A percentile compares a stretch with the other conserved stretches of the same genome.
Evolutionary conservation across 92 coral and sea anemone species (phyloP).

Genomic region (Zoanthus sansibaricus): DNA sequence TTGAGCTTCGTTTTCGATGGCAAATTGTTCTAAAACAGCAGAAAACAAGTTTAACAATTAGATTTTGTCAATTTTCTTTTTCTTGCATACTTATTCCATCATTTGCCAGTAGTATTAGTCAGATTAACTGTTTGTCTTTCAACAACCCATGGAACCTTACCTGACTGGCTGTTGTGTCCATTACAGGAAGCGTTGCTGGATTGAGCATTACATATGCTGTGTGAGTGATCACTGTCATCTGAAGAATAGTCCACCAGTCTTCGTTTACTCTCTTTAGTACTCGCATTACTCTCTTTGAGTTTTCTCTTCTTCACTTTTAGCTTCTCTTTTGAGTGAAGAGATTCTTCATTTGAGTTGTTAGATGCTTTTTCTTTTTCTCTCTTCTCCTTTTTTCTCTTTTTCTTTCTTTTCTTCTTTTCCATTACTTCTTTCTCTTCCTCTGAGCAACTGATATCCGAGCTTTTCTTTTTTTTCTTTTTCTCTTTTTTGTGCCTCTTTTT

Average conservation of each 20-base stretch:
- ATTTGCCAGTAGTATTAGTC: too few species aligned
- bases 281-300: slow-evolving; percentile 44
- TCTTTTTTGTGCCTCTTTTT: slow-evolving; percentile 55
- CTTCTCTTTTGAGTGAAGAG: slow-evolving; percentile 42
- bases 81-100: neutral
- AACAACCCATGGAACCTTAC: neutral
- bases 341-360: slow-evolving; percentile 47
- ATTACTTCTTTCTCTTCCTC: slow-evolving; percentile 41
- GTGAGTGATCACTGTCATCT: slow-evolving; percentile 61
- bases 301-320: slow-evolving; percentile 61
- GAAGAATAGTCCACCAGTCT: slow-evolving; percentile 71
- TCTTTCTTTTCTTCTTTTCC: slow-evolving; percentile 66
- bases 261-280: slow-evolving; percentile 49
- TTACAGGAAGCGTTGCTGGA: neutral
- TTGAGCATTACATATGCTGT: neutral
- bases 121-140: too few species aligned
- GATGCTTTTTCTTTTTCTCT: slow-evolving; percentile 49
- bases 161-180: slow-evolving; percentile 18
- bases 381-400: slow-evolving; percentile 59
- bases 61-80: neutral
- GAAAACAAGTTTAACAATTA: too few species aligned
- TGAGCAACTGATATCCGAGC: slow-evolving; percentile 31
- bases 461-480: slow-evolving; percentile 61
- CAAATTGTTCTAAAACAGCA: neutral
- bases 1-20: too few species aligned